phyloP scores from a whole-genome alignment of 2,797 vertebrate species.

The Amniataba percoides region DNA sequence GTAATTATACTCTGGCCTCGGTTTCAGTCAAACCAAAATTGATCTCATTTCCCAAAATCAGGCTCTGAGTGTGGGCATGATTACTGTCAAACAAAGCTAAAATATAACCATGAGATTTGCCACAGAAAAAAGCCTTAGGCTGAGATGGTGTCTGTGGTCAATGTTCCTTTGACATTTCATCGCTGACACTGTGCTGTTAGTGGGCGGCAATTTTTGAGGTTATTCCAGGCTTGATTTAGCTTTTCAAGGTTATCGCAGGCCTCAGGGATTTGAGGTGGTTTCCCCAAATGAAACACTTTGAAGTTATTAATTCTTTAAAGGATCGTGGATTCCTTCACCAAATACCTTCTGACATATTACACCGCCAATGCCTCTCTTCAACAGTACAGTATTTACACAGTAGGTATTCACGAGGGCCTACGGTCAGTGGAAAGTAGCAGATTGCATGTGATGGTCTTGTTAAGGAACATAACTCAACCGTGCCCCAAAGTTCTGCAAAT shows the following conservation, averaged over 20 bases:
- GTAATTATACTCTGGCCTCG: conserved; percentile 28
- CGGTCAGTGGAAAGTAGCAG: conserved; percentile 59
- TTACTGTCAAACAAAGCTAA: conserved; percentile 59
- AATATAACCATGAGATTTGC: conserved; percentile 38
- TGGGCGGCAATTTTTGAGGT: conserved; percentile 20
- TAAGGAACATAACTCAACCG: conserved; percentile 75
- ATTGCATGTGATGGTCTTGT: conserved; percentile 81
- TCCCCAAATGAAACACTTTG: conserved; percentile 54
- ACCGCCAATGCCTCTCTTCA: conserved; percentile 42
- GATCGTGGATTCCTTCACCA: conserved; percentile 43
- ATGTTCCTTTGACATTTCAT: conserved; percentile 27
- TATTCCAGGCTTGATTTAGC: conserved; percentile 36
- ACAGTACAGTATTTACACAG: conserved; percentile 55
- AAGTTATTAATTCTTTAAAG: conserved; percentile 64
- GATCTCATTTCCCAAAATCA: conserved; percentile 41
- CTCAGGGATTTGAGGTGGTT: conserved; percentile 20
- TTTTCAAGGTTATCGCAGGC: conserved; percentile 41
- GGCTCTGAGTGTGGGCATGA: conserved; percentile 37
- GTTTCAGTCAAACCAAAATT: conserved; percentile 38
- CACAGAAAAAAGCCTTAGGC: conserved; percentile 36
- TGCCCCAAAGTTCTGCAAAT: conserved; percentile 73
- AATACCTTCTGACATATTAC: conserved; percentile 58
- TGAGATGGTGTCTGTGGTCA: conserved; percentile 32
- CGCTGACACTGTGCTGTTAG: conserved; percentile 14
- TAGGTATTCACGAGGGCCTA: conserved; percentile 73